Conservation (phyloP, 2,888 invertebrate species). For the Alviniconcha strummeri region DNA sequence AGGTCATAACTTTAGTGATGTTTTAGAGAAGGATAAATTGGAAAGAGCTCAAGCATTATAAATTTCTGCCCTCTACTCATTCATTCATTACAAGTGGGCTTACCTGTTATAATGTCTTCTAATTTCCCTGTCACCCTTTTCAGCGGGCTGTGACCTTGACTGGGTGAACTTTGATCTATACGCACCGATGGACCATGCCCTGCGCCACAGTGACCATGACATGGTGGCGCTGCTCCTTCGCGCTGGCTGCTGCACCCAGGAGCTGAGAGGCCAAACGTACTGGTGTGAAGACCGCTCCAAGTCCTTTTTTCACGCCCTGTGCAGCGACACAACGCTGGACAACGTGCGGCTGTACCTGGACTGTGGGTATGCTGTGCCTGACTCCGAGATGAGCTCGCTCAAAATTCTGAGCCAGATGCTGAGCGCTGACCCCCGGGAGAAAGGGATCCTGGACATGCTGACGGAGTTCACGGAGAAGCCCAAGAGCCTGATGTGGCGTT, state of each 20-base stretch:
- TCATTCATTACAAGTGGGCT: no score
- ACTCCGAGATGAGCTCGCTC: slow-evolving; percentile 36
- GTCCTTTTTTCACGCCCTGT: slow-evolving; percentile 46
- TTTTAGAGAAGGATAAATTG: no score
- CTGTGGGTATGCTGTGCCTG: slow-evolving; percentile 44
- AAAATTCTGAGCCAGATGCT: no score
- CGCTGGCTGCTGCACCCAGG: slow-evolving; percentile 48
- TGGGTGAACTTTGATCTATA: slow-evolving; percentile 47
- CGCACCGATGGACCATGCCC: slow-evolving; percentile 41
- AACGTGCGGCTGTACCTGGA: slow-evolving; percentile 34
- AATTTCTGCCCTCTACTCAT: no score
- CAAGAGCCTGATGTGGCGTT: slow-evolving; percentile 37
- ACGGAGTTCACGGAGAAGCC: slow-evolving; percentile 39
- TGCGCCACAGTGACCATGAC: slow-evolving; percentile 42
- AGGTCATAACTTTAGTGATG: no score
- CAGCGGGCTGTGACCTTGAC: slow-evolving; percentile 49
- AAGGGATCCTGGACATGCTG: slow-evolving; percentile 36
- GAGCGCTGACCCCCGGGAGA: no score
- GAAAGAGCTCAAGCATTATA: no score
- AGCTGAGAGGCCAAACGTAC: slow-evolving; percentile 45
- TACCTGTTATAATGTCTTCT: background rate
- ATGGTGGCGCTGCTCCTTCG: slow-evolving; percentile 45
- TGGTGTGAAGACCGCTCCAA: slow-evolving; percentile 47
- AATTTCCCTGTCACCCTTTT: slow-evolving; percentile 12
- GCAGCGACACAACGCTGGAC: slow-evolving; percentile 43